Conservation (phyloP, 2,888 invertebrate genomes). For the Lypha dubia region DNA sequence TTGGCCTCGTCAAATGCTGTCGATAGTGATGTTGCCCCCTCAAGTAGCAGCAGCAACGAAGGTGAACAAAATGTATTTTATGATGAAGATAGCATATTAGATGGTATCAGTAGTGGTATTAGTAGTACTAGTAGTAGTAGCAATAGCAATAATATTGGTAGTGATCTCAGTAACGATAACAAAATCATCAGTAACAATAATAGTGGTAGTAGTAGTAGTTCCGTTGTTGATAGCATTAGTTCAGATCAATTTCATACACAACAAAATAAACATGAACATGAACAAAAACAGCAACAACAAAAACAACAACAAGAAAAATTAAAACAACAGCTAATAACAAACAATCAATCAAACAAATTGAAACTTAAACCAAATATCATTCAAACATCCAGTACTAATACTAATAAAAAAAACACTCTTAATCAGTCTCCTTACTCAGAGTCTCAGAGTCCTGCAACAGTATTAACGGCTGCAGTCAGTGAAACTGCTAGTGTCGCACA, state of each 20-base stretch:
- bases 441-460: slow-evolving; percentile 75
- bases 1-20: slow-evolving; percentile 75
- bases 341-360: slow-evolving; percentile 60
- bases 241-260: slow-evolving; percentile 65
- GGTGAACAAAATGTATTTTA: slow-evolving; percentile 84
- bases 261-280: slow-evolving; percentile 66
- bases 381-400: slow-evolving; percentile 72
- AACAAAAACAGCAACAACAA: slow-evolving; percentile 69
- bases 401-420: slow-evolving; percentile 70
- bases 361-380: slow-evolving; percentile 72
- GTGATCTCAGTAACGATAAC: slow-evolving; percentile 70
- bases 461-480: slow-evolving; percentile 69
- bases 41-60: slow-evolving; percentile 79
- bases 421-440: slow-evolving; percentile 62
- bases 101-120: slow-evolving; percentile 79
- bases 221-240: slow-evolving; percentile 56
- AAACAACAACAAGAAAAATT: slow-evolving; percentile 41
- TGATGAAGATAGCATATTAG: slow-evolving; percentile 82
- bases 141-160: slow-evolving; percentile 64
- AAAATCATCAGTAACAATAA: slow-evolving; percentile 59
- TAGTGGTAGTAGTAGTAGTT: slow-evolving; percentile 55
- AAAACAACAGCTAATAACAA: slow-evolving; percentile 68
- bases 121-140: slow-evolving; percentile 76
- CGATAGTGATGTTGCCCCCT: slow-evolving; percentile 74
- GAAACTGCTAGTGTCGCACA: not conserved